Evolutionary conservation across 1,140 invertebrate genomes (phyloP), one percentile per base, ranked within the genome.

Genomic region (Triops cancriformis): DNA sequence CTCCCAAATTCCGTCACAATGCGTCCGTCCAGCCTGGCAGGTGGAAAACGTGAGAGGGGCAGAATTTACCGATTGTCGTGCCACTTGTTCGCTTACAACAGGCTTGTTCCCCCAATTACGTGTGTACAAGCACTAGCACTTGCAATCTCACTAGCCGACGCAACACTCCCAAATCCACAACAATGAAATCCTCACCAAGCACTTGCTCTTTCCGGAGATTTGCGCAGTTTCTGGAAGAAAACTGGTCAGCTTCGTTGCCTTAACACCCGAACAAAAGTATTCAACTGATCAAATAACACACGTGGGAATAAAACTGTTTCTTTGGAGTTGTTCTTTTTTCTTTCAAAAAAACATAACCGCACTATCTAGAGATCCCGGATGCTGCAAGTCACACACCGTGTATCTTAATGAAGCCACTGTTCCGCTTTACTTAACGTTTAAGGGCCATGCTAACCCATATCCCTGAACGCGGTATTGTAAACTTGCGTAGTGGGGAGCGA

Each of bases 331-430:
- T 23, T 18, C 23, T 64, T 14, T 64, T 64, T 9, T 64, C 18
- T 64, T 64, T 18, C 23, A 23, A n/a, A 45, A 1, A 45, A 45
- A 18, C 1, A 45, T 12, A 45, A 45, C 3, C 6, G 6, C 14
- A 23, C 51, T 64, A 23, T 64, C 23, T 18, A 6, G 51, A 18
- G 51, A 64, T 64, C 6, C 23, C 18, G 51, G 51, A 64, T 64
- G 51, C 51, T 64, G 51, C 51, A n/a, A 23, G 51, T 64, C 23
- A 23, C 18, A 64, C 51, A 64, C 10, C 51, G 23, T 64, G 23
- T n/a, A 64, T 64, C 18, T 23, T 64, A 64, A 64, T 64, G 51
- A 64, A 64, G 51, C 51, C 51, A 64, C 51, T 64, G 51, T 64
- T 64, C 51, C 51, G 51, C 18, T 9, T 64, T 64, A 64, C 51